Evolutionary conservation across 37 sponge, comb jelly and placozoan species (phyloP).

Genomic region (Halisarca cf. caerulea): DNA sequence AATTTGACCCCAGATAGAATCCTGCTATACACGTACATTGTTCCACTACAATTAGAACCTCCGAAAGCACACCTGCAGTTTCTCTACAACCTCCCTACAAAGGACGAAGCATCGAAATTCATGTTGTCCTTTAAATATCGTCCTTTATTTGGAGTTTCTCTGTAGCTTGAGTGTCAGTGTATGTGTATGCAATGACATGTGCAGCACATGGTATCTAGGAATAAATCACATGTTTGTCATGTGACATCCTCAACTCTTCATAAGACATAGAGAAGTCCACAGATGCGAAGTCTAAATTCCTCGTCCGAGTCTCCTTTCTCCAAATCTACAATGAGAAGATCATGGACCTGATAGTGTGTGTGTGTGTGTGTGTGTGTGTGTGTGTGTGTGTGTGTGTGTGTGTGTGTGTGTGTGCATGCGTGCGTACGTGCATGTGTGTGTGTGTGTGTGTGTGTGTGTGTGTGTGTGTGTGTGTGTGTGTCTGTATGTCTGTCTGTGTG

Average conservation of each 20-base stretch:
- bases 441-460: slow-evolving; percentile 15
- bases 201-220: too few species aligned
- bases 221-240: too few species aligned
- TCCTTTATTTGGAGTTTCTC: too few species aligned
- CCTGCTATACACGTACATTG: too few species aligned
- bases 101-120: too few species aligned
- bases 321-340: slow-evolving; percentile 93
- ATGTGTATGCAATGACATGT: too few species aligned
- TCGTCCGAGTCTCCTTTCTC: slow-evolving; percentile 80
- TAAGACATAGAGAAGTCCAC: slow-evolving; percentile 74
- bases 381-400: neutral
- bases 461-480: neutral
- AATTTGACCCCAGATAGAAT: too few species aligned
- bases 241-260: neutral
- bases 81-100: too few species aligned
- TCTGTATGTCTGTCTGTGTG: neutral
- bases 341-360: slow-evolving; percentile 77
- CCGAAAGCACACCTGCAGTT: too few species aligned
- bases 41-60: too few species aligned
- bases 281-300: slow-evolving; percentile 59
- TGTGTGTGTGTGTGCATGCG: neutral
- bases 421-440: slow-evolving; percentile 5
- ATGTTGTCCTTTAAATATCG: too few species aligned
- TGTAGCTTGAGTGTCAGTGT: too few species aligned
- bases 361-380: neutral